phyloP scores from a whole-genome alignment of 2,113 vertebrate species.

The Ophthalmolycus amberensis region DNA sequence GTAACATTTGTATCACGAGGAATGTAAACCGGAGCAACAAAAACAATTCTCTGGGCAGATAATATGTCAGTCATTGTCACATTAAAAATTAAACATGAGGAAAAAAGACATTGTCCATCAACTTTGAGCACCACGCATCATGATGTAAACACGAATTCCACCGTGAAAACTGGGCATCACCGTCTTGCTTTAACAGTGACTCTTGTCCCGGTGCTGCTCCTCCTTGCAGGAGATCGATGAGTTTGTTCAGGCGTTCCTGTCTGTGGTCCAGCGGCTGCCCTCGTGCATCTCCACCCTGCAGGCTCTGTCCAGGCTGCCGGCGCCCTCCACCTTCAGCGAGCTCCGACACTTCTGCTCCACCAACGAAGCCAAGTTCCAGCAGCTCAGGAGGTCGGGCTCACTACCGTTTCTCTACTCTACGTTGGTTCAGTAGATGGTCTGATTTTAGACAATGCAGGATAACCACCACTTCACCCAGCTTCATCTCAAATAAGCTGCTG shows the following conservation, averaged over 20 bases:
- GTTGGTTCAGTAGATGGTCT: not conserved
- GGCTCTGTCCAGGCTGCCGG: constrained; percentile 59
- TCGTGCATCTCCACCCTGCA: constrained; percentile 73
- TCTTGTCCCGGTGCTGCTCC: not conserved
- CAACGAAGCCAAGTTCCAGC: constrained; percentile 73
- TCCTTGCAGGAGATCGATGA: constrained; percentile 76
- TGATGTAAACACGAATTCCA: too few species aligned
- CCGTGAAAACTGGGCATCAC: too few species aligned
- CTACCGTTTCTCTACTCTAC: not conserved
- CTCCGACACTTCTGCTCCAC: constrained; percentile 70
- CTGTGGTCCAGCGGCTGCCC: constrained; percentile 78
- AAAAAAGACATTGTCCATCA: too few species aligned
- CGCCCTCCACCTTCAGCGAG: constrained; percentile 56
- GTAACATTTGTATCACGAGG: too few species aligned
- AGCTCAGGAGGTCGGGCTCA: constrained; percentile 74
- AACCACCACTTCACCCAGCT: too few species aligned
- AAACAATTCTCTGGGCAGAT: too few species aligned
- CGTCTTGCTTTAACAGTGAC: not conserved
- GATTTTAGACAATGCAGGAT: too few species aligned
- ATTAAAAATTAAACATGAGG: too few species aligned
- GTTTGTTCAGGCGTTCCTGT: constrained; percentile 78
- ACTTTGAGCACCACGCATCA: too few species aligned
- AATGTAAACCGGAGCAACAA: too few species aligned
- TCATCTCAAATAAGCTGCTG: not conserved
- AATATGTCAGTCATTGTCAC: too few species aligned